Base-by-base conservation (phyloP, 2,797 vertebrate species). In the Microctenopoma lineatum region DNA sequence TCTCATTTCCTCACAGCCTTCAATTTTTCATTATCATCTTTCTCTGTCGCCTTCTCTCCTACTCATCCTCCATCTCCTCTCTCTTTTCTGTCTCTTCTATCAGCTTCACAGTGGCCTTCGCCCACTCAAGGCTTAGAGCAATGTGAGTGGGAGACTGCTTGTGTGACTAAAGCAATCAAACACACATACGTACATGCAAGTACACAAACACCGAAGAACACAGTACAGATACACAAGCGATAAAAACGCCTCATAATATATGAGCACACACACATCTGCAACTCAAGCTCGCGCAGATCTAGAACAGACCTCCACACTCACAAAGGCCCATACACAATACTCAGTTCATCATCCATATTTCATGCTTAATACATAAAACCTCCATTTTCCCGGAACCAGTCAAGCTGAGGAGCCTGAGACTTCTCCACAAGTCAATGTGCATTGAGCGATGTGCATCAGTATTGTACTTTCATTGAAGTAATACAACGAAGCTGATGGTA, bases 71-170 rank as follows among this genome's bases (percentile, higher is more conserved):
- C 86, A 86, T 87, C 89, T 84, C 89, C 75, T 86, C 88, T 89
- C 75, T 80, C 81, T 84, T 85, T 67, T 87, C 88, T 62, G 79
- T 90, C 85, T 90, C 84, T 87, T 83, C 90, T 87, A 91, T 91
- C 90, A 90, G 90, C 83, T 90, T 85, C 88, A 86, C 89, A 87
- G 89, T 92, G 90, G 92, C 92, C 90, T 90, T 90, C 90, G 83
- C 92, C 92, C 91, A 93, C 92, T 92, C 92, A 87, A 85, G 92
- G 88, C 90, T 93, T 86, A 88, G 83, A 92, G 91, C 90, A 86
- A 88, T 87, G 87, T 87, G 89, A 90, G 89, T 92, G 90, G 91
- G 91, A 92, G 89, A 89, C 85, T 77, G 81, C 83, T 81, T 87
- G 87, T 90, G 83, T 88, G 89, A 91, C 88, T 91, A 92, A 91